These are phyloP conservation scores for Pterocles burchelli DNA, from an alignment of 2,113 vertebrate genomes.

Conservation along the genomic window DNA sequence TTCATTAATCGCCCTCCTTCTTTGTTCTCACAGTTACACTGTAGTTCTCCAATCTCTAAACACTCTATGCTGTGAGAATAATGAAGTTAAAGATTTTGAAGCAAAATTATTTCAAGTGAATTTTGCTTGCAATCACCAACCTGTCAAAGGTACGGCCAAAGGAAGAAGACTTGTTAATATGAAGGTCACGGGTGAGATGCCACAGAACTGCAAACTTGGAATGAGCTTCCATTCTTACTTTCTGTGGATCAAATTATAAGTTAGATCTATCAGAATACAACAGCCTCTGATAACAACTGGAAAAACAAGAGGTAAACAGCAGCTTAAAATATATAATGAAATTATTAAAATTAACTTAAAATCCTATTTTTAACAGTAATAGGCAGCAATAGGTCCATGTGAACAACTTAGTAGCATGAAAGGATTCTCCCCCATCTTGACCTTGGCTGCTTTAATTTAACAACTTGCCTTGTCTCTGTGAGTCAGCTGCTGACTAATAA, in stretches of 20 bases:
- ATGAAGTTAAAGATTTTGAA: background rate
- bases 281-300: background rate
- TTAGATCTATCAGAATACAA: conserved; percentile 5
- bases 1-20: background rate
- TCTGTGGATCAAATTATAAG: conserved; percentile 70
- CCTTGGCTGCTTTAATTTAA: background rate
- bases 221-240: conserved; percentile 92
- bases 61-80: background rate
- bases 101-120: background rate
- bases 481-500: conserved; percentile 97
- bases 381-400: background rate
- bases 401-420: background rate
- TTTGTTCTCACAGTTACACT: background rate
- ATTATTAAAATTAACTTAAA: background rate
- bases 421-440: background rate
- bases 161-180: conserved; percentile 94
- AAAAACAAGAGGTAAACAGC: background rate
- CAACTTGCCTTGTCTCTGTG: conserved; percentile 91
- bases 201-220: conserved; percentile 96
- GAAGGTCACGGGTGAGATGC: conserved; percentile 96
- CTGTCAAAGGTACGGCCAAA: conserved; percentile 98
- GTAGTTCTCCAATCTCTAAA: background rate
- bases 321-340: background rate
- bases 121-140: conserved; percentile 70
- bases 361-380: background rate